phyloP scores from a whole-genome alignment of 2,888 invertebrate species.

The Nasonia oneida region DNA sequence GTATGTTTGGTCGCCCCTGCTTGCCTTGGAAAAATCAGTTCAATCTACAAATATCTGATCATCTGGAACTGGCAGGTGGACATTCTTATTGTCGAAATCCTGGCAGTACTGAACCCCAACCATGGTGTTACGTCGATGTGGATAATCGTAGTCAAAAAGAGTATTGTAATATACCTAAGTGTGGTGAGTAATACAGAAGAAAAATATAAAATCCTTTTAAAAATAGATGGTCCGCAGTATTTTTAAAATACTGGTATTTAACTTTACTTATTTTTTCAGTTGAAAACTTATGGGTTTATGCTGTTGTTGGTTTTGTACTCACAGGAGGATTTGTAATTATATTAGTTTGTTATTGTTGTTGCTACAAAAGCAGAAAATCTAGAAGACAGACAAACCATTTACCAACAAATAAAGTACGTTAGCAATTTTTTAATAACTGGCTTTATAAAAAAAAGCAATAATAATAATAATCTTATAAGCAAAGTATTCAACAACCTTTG shows the following conservation, averaged over 20 bases:
- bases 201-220: neutral
- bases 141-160: slow-evolving; percentile 88
- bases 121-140: slow-evolving; percentile 92
- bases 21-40: slow-evolving; percentile 92
- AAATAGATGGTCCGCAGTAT: neutral
- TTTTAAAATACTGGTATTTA: neutral
- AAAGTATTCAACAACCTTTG: neutral
- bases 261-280: slow-evolving; percentile 80
- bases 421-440: slow-evolving; percentile 34
- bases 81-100: slow-evolving; percentile 97
- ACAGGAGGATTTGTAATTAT: slow-evolving; percentile 81
- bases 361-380: slow-evolving; percentile 77
- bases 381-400: slow-evolving; percentile 75
- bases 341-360: slow-evolving; percentile 83
- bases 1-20: slow-evolving; percentile 87
- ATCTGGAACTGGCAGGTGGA: slow-evolving; percentile 91
- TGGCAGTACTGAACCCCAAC: slow-evolving; percentile 88
- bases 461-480: neutral
- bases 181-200: slow-evolving; percentile 81
- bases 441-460: neutral
- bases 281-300: slow-evolving; percentile 90
- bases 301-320: slow-evolving; percentile 84
- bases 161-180: slow-evolving; percentile 92
- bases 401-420: slow-evolving; percentile 74
- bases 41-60: slow-evolving; percentile 87